Evolutionary conservation across 2,888 invertebrate species (phyloP).

Genomic region (Drosophila vallismaia): DNA sequence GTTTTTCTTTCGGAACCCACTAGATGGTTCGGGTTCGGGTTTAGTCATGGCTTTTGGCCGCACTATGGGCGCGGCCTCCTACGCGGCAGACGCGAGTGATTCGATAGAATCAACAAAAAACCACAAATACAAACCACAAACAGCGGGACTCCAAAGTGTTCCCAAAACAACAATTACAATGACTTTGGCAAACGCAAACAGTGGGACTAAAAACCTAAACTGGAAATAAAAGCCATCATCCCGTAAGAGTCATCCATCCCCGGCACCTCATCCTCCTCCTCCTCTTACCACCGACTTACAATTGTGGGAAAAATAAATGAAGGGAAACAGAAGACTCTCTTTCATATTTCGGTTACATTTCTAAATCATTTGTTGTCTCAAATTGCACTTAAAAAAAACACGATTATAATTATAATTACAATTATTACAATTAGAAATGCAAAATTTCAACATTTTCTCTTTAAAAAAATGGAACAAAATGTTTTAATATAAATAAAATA

Average conservation of each 20-base stretch:
- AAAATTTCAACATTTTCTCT: too few species aligned
- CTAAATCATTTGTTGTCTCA: too few species aligned
- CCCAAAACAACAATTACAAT: constrained; percentile 59
- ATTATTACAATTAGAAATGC: too few species aligned
- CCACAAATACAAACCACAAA: constrained; percentile 7
- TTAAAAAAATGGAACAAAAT: too few species aligned
- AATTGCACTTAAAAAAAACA: too few species aligned
- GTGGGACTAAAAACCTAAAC: constrained; percentile 14
- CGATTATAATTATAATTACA: too few species aligned
- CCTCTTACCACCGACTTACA: constrained; percentile 4
- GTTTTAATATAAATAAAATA: too few species aligned
- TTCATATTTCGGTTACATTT: too few species aligned
- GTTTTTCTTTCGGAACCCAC: not conserved
- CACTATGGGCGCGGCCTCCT: constrained; percentile 20
- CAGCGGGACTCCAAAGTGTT: constrained; percentile 29
- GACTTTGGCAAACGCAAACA: constrained; percentile 68
- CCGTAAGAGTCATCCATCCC: constrained; percentile 20
- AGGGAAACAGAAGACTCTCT: too few species aligned
- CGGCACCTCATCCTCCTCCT: not conserved
- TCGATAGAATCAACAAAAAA: constrained; percentile 71
- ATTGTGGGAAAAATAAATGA: constrained; percentile 14
- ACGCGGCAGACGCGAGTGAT: constrained; percentile 19
- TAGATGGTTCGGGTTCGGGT: constrained; percentile 9
- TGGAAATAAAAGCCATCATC: not conserved
- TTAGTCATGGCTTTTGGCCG: constrained; percentile 52